Base-by-base conservation (phyloP, 64 coral and sea anemone genomes). In the Montipora cactus region DNA sequence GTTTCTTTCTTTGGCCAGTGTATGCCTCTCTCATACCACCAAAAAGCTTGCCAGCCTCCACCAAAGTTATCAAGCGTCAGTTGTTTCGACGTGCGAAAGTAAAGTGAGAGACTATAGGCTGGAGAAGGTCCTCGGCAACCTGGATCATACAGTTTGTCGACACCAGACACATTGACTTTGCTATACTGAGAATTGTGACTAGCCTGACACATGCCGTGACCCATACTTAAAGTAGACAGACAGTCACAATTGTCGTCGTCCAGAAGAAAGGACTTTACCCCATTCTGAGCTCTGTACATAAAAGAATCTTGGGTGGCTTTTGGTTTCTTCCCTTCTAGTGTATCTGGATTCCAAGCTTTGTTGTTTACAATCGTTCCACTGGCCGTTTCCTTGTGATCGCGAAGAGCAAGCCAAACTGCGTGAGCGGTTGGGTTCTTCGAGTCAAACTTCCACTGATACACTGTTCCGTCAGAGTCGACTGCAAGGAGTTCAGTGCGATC, bases 171-270 rank as follows among this genome's bases (percentile, higher is more conserved):
- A n/a, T 91, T 92, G 10, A 23, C 59, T 12, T 73, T 86, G 59
- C 93, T 95, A 59, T 86, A 78, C 2, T 14, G 18, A 7, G 71
- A 51, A 14, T 50, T 1, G 80, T 82, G 90, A 85, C 69, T 37
- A 21, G 76, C 19, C 9, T 5, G 8, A 47, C 90, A 88, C 94
- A 95, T 95, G 9, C 81, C 94, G 64, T 95, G 89, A 83, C 94
- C 94, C 68, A 95, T 16, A 53, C 86, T 95, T 21, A 95, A 48
- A 0, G 83, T 95, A 6, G 84, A 80, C 7, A 81, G 25, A 61
- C 90, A 95, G 45, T 95, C 94, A 44, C 90, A 91, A 59, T 95
- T 95, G 20, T 95, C 90, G 13, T 95, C 93, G n/a, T 95, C 93
- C 14, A 95, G 49, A 11, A 95, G 88, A 11, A 95, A 83, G 15